phyloP scores from a whole-genome alignment of 2,797 vertebrate genomes.

The Fringilla coelebs region DNA sequence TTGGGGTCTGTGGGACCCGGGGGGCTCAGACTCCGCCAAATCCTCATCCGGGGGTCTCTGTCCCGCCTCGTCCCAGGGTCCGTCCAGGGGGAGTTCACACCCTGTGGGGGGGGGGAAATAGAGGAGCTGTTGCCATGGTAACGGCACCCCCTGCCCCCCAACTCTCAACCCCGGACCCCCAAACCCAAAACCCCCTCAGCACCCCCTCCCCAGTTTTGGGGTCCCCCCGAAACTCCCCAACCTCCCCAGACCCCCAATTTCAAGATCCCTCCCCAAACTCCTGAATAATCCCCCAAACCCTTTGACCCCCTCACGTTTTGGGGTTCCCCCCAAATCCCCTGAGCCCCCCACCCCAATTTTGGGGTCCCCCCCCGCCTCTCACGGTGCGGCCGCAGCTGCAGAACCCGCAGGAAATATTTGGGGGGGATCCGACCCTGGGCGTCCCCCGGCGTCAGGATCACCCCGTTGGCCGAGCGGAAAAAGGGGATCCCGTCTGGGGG shows the following conservation, averaged over 20 bases:
- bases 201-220: too few species aligned
- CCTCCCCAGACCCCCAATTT: not conserved
- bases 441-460: constrained; percentile 78
- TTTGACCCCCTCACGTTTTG: not conserved
- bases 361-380: not conserved
- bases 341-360: not conserved
- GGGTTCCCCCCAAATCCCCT: not conserved
- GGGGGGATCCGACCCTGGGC: not conserved
- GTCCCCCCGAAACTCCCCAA: not conserved
- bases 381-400: not conserved
- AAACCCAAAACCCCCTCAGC: too few species aligned
- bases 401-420: not conserved
- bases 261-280: not conserved
- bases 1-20: not conserved
- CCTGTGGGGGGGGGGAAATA: not conserved
- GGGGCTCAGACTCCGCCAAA: not conserved
- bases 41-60: not conserved
- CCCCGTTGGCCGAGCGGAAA: constrained; percentile 86
- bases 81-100: not conserved
- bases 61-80: not conserved
- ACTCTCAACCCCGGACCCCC: not conserved
- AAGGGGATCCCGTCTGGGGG: constrained; percentile 84
- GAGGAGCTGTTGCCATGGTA: not conserved
- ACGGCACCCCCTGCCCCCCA: not conserved
- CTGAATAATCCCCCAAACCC: not conserved